Base-by-base conservation (phyloP, 2,113 vertebrate species). In the Heliornis fulica region DNA sequence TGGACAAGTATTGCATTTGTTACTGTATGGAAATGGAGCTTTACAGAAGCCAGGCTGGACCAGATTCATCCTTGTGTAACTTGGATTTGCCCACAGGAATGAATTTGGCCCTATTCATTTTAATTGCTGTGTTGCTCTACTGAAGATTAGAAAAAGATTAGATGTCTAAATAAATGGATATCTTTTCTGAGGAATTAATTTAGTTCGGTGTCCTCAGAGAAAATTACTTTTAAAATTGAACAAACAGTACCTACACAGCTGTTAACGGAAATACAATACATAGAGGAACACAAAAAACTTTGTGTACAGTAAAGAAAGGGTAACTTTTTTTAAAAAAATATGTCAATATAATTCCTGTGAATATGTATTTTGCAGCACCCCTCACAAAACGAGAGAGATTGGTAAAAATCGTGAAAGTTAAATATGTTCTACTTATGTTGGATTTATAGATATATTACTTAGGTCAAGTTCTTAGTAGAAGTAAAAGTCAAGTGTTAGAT, bases 1-100 rank as follows among this genome's bases (percentile, higher is more conserved):
- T 94, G 70, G 93, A 59, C 82, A 90, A 63, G 79, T 94, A 95
- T 75, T 96, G 79, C 77, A 89, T 92, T 95, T 96, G 93, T 87
- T 95, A 96, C 94, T 83, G 12, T 88, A 51, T 65, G 69, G 86
- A 83, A 96, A 89, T 64, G 76, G 82, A 87, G 74, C 64, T 69
- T 86, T 87, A 65, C 28, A 14, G 29, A 90, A 96, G 59, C 70
- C 86, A 53, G 41, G 11, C 68, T 59, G 66, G 71, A 41, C 64
- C 54, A 56, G 68, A 48, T 69, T 63, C 82, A 70, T 66, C 71
- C 25, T 71, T 51, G 36, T 91, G 75, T 86, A 93, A 86, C 79
- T 15, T 81, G 82, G 86, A 93, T 91, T 94, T 94, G 83, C 50
- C 72, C 38, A 31, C 26, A 64, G 72, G 51, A 54, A 36, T 68